Evolutionary conservation across 1,140 invertebrate species (phyloP), one percentile per base, ranked within the genome.

Genomic region (Brachionus rotundiformis): DNA sequence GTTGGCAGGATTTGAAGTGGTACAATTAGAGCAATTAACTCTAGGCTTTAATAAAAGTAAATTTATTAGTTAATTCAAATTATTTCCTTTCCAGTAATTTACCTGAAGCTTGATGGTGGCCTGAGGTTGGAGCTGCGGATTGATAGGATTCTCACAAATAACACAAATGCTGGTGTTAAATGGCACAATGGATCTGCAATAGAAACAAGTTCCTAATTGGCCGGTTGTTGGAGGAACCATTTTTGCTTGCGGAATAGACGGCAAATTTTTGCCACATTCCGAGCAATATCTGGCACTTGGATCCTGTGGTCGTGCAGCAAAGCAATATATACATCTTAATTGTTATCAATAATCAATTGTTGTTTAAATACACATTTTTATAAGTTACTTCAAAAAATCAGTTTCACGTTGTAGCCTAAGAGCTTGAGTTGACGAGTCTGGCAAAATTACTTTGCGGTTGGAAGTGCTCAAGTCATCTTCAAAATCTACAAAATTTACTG

Each of bases 121-220:
- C 81, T 84, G 77, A 11, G 85, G 85, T 25, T 85, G 83, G 23
- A 86, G 84, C 82, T 87, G 86, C 16, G 83, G 83, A n/a, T 84
- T 84, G 49, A 88, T 86, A 0, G 86, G 86, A 33, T 85, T 85
- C 73, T 88, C 87, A 84, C 87, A 88, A 2, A 88, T 85, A 0
- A 87, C 83, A 84, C 87, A 88, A 3, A 83, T 85, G 8, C 82
- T 31, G 5, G 84, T 84, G 81, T 87, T 87, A 82, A 87, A 85
- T 27, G 87, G 87, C n/a, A 88, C 86, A 7, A 85, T 71, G 5
- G 86, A 86, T 61, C 85, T 85, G 82, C 87, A 88, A 82, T 85
- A 85, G 7, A 85, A 83, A 84, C 87, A 88, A 49, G 83, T 84
- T 13, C 86, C 86, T 83, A 88, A 85, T 85, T 87, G 83, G 31